Base-by-base conservation (phyloP, 2,888 invertebrate species). In the Frankliniella fusca region DNA sequence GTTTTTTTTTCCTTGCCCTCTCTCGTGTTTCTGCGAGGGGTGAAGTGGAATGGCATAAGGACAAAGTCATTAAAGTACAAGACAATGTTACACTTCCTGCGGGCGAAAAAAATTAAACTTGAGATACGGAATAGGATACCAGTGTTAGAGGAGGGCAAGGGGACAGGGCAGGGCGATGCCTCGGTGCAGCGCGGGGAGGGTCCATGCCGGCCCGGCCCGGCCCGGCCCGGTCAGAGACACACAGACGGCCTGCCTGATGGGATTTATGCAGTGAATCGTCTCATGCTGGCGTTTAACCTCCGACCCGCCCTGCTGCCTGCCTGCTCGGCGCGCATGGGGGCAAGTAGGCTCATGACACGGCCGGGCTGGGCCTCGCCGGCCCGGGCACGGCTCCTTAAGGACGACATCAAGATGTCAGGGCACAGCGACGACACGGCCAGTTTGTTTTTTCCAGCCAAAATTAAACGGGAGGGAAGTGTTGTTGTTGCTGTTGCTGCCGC, bases 211-310 rank as follows among this genome's bases (percentile, higher is more conserved):
- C 54, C 54, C 54, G 54, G 15, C 54, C 18, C 54, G 18, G 54
- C 15, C 18, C 20, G 18, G 54, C 54, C 54, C 15, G 54, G 54
- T 15, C 15, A 15, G 15, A 38, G 38, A 38, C 38, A 38, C 3
- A 38, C 38, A 38, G 38, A 38, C 38, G 5, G 38, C 2, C 38
- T 2, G 38, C 38, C 38, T 38, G 70, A 76, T 27, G 70, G 27
- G 70, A 76, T 76, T 76, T 76, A 76, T 76, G 70, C 70, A 76
- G 23, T 23, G 70, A 76, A 76, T 76, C 70, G 70, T 76, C 70
- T 76, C 70, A 76, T 76, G 27, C 70, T 27, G 70, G 70, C 70
- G 70, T 76, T 76, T 76, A 76, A 76, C 70, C 70, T 76, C 70
- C 70, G 70, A 76, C 70, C 70, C 70, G 27, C 27, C 9, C 27